These are phyloP conservation scores for Temnothorax longispinosus DNA, from an alignment of 1,140 invertebrate species.

Conservation along the genomic window DNA sequence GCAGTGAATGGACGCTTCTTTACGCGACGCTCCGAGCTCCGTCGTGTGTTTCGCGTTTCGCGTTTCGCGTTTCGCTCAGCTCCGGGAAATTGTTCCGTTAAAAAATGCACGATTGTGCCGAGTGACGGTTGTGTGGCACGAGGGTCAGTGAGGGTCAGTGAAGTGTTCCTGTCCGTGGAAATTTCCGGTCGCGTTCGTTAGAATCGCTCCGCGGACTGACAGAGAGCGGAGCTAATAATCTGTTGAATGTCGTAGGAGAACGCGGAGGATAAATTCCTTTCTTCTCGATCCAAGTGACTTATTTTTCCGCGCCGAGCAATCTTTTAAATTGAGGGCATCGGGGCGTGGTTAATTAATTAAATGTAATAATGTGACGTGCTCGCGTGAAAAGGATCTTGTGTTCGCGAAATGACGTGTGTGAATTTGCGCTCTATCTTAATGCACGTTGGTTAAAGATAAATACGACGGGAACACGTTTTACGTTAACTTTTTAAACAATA, in stretches of 20 bases:
- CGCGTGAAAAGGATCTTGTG: not conserved
- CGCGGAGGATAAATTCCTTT: not conserved
- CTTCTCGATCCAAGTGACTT: too few relatives aligned
- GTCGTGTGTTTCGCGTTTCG: too few relatives aligned
- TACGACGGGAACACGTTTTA: not conserved
- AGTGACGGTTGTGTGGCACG: not conserved
- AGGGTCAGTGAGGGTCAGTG: not conserved
- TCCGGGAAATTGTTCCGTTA: not conserved
- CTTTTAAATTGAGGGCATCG: not conserved
- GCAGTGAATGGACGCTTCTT: constrained; percentile 37
- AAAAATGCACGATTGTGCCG: not conserved
- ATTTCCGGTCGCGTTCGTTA: not conserved
- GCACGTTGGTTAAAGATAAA: not conserved
- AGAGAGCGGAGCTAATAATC: not conserved
- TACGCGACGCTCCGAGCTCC: not conserved
- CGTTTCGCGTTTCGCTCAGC: not conserved
- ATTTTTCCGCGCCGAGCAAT: not conserved
- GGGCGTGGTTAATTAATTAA: constrained; percentile 43
- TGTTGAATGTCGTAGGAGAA: not conserved
- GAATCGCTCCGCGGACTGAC: not conserved
- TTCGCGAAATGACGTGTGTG: not conserved
- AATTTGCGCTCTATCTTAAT: not conserved
- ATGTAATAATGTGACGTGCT: not conserved
- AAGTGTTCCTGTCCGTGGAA: not conserved
- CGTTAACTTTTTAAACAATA: not conserved